These are phyloP conservation scores for Hormaphis cornu DNA, from an alignment of 1,140 invertebrate species.

Conservation along the genomic window DNA sequence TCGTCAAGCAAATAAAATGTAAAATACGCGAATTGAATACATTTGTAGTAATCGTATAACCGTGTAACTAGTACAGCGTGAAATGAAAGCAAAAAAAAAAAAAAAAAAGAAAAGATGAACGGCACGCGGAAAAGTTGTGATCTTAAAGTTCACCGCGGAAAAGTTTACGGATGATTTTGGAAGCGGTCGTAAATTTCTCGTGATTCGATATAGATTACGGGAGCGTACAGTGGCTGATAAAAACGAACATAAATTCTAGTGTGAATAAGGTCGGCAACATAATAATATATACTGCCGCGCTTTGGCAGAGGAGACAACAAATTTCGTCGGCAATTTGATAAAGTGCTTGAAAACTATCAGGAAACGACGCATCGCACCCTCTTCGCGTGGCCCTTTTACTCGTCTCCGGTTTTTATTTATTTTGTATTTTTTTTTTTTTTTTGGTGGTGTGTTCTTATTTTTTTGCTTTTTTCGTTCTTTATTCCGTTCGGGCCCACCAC, in stretches of 20 bases:
- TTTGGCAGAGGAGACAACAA: constrained; percentile 11
- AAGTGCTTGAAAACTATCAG: constrained; percentile 28
- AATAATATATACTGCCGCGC: too few relatives aligned
- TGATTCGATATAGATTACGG: constrained; percentile 28
- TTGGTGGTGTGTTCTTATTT: not conserved
- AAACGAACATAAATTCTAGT: constrained; percentile 28
- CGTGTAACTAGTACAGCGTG: not conserved
- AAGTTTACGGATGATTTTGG: constrained; percentile 20
- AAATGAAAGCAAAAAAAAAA: too few relatives aligned
- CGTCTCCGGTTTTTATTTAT: constrained; percentile 2
- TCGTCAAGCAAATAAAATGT: not conserved
- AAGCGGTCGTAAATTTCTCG: constrained; percentile 22
- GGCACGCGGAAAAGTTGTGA: constrained; percentile 15
- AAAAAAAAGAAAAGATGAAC: not conserved
- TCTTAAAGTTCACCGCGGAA: constrained; percentile 11
- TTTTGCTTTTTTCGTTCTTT: not conserved
- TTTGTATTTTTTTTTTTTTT: constrained; percentile 4
- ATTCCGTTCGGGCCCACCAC: not conserved
- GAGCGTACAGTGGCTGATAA: constrained; percentile 24
- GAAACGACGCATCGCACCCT: not conserved
- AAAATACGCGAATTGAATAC: constrained; percentile 5
- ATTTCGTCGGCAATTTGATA: constrained; percentile 29
- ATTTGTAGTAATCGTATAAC: constrained; percentile 21
- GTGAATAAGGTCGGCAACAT: constrained; percentile 13
- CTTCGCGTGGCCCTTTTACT: not conserved